These are phyloP conservation scores for Cordilura impudica DNA, from an alignment of 2,888 invertebrate genomes.

Conservation along the genomic window DNA sequence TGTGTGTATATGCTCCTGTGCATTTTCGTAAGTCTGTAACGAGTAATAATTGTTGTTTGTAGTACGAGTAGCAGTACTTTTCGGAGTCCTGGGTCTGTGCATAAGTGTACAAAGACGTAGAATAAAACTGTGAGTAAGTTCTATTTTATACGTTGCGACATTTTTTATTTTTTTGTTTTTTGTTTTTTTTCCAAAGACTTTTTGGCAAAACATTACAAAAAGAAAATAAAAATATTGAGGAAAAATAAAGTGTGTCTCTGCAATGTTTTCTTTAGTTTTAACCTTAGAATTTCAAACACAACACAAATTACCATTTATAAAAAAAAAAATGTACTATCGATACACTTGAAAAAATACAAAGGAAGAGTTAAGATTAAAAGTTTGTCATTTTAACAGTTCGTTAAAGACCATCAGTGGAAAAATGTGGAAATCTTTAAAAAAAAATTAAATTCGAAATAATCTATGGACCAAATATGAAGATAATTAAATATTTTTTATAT, in stretches of 20 bases:
- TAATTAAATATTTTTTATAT: no score
- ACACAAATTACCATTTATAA: neutral
- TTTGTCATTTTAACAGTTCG: no score
- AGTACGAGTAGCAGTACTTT: neutral
- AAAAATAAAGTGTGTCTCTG: neutral
- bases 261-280: neutral
- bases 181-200: conserved; percentile 19
- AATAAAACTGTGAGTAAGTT: conserved; percentile 6
- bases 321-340: neutral
- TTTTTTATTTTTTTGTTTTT: conserved; percentile 22
- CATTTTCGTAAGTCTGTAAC: neutral
- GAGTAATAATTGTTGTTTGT: neutral
- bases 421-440: no score
- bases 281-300: neutral
- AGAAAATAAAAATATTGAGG: neutral
- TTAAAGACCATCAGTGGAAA: no score
- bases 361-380: no score
- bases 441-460: no score
- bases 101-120: neutral
- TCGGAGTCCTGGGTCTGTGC: neutral
- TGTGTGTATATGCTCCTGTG: neutral
- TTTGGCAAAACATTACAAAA: conserved; percentile 4
- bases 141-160: conserved; percentile 32
- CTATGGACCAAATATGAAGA: no score
- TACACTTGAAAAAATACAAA: neutral